Base-by-base conservation (phyloP, 2,888 invertebrate species). In the Sturmia bella region DNA sequence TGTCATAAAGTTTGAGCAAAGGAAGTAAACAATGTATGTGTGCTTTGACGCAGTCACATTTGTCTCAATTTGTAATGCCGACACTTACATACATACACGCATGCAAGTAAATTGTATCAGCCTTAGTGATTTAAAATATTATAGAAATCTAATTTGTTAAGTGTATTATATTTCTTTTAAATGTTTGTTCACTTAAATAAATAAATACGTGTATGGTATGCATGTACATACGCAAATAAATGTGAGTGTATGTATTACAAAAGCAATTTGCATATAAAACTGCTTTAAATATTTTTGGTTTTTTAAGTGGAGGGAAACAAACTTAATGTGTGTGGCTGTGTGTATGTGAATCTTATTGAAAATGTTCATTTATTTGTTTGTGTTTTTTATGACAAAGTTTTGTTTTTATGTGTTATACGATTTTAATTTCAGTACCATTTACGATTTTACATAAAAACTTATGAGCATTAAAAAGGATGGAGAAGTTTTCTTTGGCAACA, bases 101-200 rank as follows among this genome's bases (percentile, higher is more conserved):
- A 43, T 43, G 3, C 13, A 3, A 57, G 11, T 17, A 17, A 15
- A 19, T 57, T 9, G 45, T 45, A 45, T 5, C n/a, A 27, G 32
- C 9, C 32, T 32, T 32, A 32, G 9, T 32, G 32, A 3, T 7
- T 32, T 7, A 3, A 32, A 32, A 24, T 17, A 57, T 15, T 21
- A 15, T 24, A 17, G 7, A 15, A 48, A 48, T 48, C 17, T 32
- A 63, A 63, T 63, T 19, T 63, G 63, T 32, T 32, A 48, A 45
- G 45, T 61, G 61, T 45, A 4, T 17, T 63, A n/a, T n/a, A n/a
- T 32, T 19, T n/a, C 12, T n/a, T 2, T 43, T 11, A 24, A 12
- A 3, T 41, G 6, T 59, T 41, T 3, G 9, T 4, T 37, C n/a
- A n/a, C n/a, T n/a, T 45, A 43, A 5, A 27, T 32, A 32, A 15